Conservation (phyloP, 2,888 invertebrate species). For the Andrena hattorfiana region DNA sequence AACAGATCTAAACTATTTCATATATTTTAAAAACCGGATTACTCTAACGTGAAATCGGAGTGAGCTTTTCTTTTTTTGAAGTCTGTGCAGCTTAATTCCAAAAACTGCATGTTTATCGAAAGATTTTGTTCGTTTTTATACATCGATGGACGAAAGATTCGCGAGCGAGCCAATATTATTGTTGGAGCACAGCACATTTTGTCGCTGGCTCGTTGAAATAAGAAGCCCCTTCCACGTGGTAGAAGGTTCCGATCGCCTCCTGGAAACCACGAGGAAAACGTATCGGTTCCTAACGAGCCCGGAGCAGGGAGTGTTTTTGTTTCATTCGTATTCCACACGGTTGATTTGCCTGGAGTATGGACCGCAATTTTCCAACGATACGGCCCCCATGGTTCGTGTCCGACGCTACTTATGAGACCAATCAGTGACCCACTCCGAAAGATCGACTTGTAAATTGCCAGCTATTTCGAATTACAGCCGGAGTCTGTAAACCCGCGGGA, state of each 20-base stretch:
- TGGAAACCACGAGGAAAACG: not conserved
- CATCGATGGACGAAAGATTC: too few species aligned
- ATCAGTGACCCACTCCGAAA: conserved; percentile 43
- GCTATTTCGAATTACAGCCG: conserved; percentile 43
- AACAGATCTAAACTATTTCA: too few species aligned
- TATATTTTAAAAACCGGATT: too few species aligned
- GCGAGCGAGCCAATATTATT: too few species aligned
- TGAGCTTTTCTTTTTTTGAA: too few species aligned
- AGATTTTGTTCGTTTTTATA: too few species aligned
- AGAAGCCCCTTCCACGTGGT: conserved; percentile 7
- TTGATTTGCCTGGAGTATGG: conserved; percentile 32
- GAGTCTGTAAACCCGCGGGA: conserved; percentile 21
- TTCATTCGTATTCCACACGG: conserved; percentile 40
- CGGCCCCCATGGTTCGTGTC: conserved; percentile 13
- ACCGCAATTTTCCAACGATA: conserved; percentile 42
- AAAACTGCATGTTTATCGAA: too few species aligned
- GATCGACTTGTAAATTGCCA: conserved; percentile 51
- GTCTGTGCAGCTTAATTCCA: too few species aligned
- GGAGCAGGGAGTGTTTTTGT: not conserved
- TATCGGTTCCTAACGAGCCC: conserved; percentile 34
- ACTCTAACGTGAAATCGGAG: too few species aligned
- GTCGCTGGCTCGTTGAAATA: not conserved
- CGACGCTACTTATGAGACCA: conserved; percentile 45
- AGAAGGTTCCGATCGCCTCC: not conserved
- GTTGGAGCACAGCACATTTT: too few species aligned